phyloP scores from a whole-genome alignment of 2,113 vertebrate genomes.

The Ictalurus furcatus region DNA sequence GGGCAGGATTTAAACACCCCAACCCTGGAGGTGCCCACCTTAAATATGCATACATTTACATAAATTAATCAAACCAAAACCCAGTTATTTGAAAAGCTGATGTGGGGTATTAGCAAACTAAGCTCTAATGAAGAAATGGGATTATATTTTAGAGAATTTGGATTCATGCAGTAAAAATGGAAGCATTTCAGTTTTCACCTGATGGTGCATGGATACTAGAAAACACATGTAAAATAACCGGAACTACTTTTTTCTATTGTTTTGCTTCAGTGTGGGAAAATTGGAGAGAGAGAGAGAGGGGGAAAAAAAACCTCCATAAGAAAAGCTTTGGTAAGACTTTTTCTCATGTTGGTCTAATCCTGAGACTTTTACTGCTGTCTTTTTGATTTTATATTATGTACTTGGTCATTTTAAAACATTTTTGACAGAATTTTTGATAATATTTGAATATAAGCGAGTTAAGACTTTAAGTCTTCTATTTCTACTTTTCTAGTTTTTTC shows the following conservation, averaged over 20 bases:
- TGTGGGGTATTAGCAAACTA: neutral
- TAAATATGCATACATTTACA: neutral
- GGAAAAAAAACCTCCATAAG: neutral
- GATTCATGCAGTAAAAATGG: no score
- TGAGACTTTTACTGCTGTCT: neutral
- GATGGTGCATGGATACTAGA: neutral
- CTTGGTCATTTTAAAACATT: no score
- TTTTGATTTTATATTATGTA: neutral
- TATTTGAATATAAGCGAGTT: neutral
- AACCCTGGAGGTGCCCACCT: neutral
- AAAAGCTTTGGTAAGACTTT: neutral
- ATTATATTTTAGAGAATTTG: no score
- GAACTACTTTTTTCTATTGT: neutral
- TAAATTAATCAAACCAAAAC: neutral
- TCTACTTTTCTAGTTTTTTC: neutral
- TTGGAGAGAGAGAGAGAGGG: accelerated
- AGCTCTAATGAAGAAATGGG: neutral
- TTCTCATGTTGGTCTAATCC: neutral
- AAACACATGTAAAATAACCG: neutral
- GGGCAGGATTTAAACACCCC: no score
- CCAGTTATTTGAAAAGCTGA: neutral
- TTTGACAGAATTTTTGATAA: neutral
- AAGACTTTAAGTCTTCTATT: neutral
- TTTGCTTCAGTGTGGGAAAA: neutral
- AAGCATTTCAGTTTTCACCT: neutral